A percentile compares a stretch with the other conserved stretches of the same genome.
phyloP scores from a whole-genome alignment of 2,797 vertebrate genomes.

The Oryzias sinensis region DNA sequence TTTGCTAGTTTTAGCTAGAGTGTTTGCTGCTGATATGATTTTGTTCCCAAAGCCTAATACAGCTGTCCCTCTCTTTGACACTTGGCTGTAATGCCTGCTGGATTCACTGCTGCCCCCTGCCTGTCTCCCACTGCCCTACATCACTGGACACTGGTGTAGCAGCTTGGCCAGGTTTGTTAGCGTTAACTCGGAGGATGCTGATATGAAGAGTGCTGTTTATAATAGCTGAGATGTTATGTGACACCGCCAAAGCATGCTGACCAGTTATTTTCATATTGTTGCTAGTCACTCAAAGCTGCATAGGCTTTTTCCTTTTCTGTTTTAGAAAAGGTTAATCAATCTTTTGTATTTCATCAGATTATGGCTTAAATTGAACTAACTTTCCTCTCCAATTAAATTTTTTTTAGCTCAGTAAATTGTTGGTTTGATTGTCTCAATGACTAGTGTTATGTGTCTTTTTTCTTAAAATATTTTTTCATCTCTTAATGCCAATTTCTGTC shows the following conservation, averaged over 20 bases:
- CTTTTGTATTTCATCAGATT: no score
- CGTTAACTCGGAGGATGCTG: constrained; percentile 39
- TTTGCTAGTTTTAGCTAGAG: neutral
- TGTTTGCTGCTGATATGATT: neutral
- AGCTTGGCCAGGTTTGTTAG: constrained; percentile 85
- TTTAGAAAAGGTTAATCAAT: neutral
- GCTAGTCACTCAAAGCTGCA: neutral
- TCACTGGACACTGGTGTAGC: constrained; percentile 74
- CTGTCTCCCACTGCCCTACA: constrained; percentile 58
- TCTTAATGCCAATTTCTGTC: constrained; percentile 32
- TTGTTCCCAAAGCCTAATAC: constrained; percentile 59
- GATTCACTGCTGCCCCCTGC: constrained; percentile 68
- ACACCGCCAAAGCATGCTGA: constrained; percentile 4
- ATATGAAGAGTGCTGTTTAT: constrained; percentile 19
- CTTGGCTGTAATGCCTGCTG: constrained; percentile 54
- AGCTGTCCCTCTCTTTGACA: constrained; percentile 75
- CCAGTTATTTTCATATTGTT: constrained; percentile 1
- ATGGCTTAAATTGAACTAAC: no score
- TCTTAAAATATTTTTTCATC: neutral
- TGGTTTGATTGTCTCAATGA: no score
- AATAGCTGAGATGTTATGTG: constrained; percentile 7
- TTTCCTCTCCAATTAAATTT: no score
- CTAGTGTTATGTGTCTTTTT: no score
- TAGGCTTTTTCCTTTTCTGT: neutral
- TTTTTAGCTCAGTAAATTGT: neutral